These are phyloP conservation scores for Rugalucina vietnamica DNA, from an alignment of 2,888 invertebrate genomes.

Conservation along the genomic window DNA sequence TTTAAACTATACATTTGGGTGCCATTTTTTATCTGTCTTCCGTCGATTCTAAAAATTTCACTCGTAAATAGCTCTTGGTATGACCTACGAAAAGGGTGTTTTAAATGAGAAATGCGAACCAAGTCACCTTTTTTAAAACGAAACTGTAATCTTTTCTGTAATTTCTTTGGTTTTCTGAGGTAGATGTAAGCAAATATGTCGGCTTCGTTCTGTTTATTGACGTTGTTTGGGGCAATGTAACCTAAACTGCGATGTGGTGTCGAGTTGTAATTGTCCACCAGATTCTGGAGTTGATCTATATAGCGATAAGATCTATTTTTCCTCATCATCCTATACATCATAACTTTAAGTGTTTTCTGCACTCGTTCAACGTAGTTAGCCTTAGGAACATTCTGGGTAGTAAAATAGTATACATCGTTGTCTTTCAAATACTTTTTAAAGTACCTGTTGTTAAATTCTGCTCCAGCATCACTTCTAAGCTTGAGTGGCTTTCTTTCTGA, in stretches of 20 bases:
- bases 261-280: background rate
- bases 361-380: conserved; percentile 7
- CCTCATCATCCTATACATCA: conserved; percentile 27
- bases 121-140: background rate
- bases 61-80: conserved; percentile 15
- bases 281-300: background rate
- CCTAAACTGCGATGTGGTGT: conserved; percentile 1
- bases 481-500: background rate
- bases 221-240: background rate
- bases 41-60: background rate
- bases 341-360: conserved; percentile 21
- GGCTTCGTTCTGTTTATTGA: conserved; percentile 22
- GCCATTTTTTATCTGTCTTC: background rate
- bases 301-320: conserved; percentile 23
- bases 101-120: background rate
- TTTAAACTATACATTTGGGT: background rate
- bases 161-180: background rate
- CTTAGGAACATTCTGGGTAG: background rate
- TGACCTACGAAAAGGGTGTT: conserved; percentile 4
- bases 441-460: too few species aligned
- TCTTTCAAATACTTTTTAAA: too few species aligned
- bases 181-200: conserved; percentile 14
- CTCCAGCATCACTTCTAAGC: background rate
- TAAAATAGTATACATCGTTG: conserved; percentile 2
- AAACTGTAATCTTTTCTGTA: background rate